These are phyloP conservation scores for Craterocephalus amniculus DNA, from an alignment of 2,797 vertebrate genomes.

Conservation along the genomic window DNA sequence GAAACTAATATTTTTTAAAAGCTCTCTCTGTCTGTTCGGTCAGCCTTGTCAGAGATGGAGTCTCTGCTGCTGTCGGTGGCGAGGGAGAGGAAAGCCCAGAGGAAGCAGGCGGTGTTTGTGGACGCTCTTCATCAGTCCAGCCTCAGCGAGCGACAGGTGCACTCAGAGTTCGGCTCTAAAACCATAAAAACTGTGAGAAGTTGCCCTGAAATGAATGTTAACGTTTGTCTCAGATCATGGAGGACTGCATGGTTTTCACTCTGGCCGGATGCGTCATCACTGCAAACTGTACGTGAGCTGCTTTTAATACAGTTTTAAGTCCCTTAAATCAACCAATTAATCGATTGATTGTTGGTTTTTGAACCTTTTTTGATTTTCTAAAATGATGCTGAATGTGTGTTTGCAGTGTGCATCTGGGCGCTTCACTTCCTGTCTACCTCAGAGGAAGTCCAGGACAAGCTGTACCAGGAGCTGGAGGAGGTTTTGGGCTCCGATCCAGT, in stretches of 20 bases:
- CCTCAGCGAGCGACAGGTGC: slow-evolving; percentile 92
- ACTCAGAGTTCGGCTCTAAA: background rate
- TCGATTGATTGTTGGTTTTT: no score
- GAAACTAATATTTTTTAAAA: no score
- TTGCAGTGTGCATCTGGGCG: slow-evolving; percentile 94
- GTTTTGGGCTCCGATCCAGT: slow-evolving; percentile 89
- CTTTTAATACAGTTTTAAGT: no score
- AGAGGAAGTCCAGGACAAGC: slow-evolving; percentile 90
- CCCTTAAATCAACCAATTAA: no score
- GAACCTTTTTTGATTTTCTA: background rate
- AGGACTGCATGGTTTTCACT: slow-evolving; percentile 97
- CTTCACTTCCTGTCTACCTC: slow-evolving; percentile 92
- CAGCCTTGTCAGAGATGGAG: slow-evolving; percentile 93
- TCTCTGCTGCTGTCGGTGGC: slow-evolving; percentile 86
- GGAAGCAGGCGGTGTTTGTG: slow-evolving; percentile 83
- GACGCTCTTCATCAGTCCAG: slow-evolving; percentile 89
- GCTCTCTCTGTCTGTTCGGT: background rate
- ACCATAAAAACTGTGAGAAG: no score
- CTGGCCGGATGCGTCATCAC: slow-evolving; percentile 92
- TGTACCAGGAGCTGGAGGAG: slow-evolving; percentile 86
- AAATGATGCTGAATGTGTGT: slow-evolving; percentile 6
- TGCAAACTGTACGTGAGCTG: slow-evolving; percentile 89
- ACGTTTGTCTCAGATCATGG: slow-evolving; percentile 86
- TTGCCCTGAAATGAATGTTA: rapidly evolving
- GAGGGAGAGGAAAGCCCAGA: slow-evolving; percentile 86